Conservation (phyloP, 2,113 vertebrate species). For the Eptesicus fuscus region DNA sequence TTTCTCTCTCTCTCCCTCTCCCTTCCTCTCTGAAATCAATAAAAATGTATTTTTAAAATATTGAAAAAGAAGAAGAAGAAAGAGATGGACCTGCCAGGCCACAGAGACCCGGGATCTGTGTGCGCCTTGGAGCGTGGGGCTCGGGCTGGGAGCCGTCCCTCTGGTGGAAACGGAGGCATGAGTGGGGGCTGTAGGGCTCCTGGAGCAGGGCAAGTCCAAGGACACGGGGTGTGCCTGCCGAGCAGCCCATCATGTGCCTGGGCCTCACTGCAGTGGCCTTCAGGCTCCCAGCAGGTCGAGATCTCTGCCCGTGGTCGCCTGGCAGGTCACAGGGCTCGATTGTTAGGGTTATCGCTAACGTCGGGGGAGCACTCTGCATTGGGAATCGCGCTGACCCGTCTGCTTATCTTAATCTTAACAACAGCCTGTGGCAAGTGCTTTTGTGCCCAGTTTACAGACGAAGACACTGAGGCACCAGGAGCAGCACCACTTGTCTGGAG, state of each 20-base stretch:
- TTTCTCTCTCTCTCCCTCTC: too few species aligned
- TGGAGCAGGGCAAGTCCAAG: neutral
- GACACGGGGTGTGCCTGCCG: neutral
- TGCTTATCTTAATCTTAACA: neutral
- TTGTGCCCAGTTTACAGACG: neutral
- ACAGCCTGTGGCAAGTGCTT: neutral
- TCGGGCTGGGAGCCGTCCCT: neutral
- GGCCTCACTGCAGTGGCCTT: accelerated
- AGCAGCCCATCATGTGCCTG: neutral
- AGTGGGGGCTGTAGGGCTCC: neutral
- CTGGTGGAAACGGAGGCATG: neutral
- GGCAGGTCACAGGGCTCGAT: too few species aligned
- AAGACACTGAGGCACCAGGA: neutral
- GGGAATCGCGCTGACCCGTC: neutral
- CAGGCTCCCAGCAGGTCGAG: neutral
- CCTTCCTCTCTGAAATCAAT: too few species aligned
- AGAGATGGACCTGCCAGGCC: too few species aligned
- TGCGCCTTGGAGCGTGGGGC: neutral
- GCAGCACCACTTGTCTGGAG: neutral
- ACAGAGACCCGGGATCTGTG: neutral
- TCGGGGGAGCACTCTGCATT: neutral
- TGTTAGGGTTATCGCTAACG: neutral
- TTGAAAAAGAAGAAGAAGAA: too few species aligned
- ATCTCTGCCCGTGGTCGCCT: too few species aligned
- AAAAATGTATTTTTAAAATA: too few species aligned